Percentiles rank a stretch among this genome's conserved stretches.
phyloP scores from a whole-genome alignment of 2,888 invertebrate genomes.

The Latheticus oryzae region DNA sequence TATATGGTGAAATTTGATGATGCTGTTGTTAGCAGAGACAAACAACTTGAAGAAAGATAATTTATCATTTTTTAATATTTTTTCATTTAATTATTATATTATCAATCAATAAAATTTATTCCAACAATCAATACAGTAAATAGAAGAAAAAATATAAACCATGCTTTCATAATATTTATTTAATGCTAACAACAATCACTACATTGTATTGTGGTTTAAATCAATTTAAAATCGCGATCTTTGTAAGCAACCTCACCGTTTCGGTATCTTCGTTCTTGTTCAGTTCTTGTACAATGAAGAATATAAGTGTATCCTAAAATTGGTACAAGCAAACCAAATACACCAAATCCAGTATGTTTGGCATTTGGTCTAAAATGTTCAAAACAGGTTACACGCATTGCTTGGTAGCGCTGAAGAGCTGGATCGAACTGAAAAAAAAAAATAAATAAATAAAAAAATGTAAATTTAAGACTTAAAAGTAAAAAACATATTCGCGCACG shows the following conservation, averaged over 20 bases:
- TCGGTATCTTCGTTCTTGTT: slow-evolving; percentile 71
- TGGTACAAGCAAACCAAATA: slow-evolving; percentile 69
- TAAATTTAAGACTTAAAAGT: slow-evolving; percentile 1
- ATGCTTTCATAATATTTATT: background rate
- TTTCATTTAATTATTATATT: too few species aligned
- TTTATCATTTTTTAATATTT: too few species aligned
- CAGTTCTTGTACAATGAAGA: slow-evolving; percentile 67
- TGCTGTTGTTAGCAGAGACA: slow-evolving; percentile 89
- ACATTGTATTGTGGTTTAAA: slow-evolving; percentile 62
- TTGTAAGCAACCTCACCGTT: slow-evolving; percentile 81
- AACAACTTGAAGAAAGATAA: slow-evolving; percentile 89
- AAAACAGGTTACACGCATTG: slow-evolving; percentile 75
- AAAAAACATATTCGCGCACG: too few species aligned
- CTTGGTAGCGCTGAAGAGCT: slow-evolving; percentile 78
- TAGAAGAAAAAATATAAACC: too few species aligned
- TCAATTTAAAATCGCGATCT: slow-evolving; percentile 78
- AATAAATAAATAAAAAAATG: too few species aligned
- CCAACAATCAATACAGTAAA: background rate
- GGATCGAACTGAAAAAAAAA: slow-evolving; percentile 88
- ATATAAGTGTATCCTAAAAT: slow-evolving; percentile 69
- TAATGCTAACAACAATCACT: slow-evolving; percentile 13
- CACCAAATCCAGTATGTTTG: slow-evolving; percentile 57
- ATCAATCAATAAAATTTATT: background rate
- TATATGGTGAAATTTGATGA: slow-evolving; percentile 99
- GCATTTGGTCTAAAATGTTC: slow-evolving; percentile 77